Evolutionary conservation across 2,113 vertebrate species (phyloP), one percentile per base, ranked within the genome.

Genomic region (Calypte anna): DNA sequence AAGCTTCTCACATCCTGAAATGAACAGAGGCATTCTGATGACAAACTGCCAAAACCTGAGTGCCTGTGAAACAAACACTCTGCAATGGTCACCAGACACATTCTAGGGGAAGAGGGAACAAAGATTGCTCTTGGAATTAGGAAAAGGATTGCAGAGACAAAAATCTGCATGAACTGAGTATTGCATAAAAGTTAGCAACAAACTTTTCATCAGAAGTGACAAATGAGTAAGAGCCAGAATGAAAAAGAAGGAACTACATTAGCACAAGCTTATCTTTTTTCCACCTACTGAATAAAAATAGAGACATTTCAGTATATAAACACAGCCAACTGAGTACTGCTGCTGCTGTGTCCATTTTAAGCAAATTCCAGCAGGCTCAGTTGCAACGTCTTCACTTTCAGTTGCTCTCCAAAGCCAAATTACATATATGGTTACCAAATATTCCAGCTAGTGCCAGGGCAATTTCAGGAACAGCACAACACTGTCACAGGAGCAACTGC

Each of bases 301-400:
- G 58, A 72, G 24, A 48, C n/a, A 31, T 25, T 58, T 50, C 76
- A 68, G 53, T 82, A 48, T 28, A 55, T 5, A 85, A 73, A 62
- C 43, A 82, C 63, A 80, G 74, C 59, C 3, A 10, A 81, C 13
- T 8, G 8, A 94, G 57, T 10, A 40, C 40, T 40, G 33, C 67
- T 70, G 89, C 76, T 90, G 63, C 90, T 46, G 64, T 31, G 72
- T 25, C 94, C 87, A 96, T 92, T 91, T 96, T 77, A 96, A 96
- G 85, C 55, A 89, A 82, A 96, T 88, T 95, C 93, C 92, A 95
- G 80, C 44, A 67, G 90, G 61, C 70, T 94, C 91, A 66, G 51
- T 91, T 73, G 67, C 86, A 70, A 59, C 23, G 51, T 46, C n/a
- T 96, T 85, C 80, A 69, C 82, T 96, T 90, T 44, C 38, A 92